These are phyloP conservation scores for Neotoma lepida DNA, from an alignment of 2,113 vertebrate genomes.

Conservation along the genomic window DNA sequence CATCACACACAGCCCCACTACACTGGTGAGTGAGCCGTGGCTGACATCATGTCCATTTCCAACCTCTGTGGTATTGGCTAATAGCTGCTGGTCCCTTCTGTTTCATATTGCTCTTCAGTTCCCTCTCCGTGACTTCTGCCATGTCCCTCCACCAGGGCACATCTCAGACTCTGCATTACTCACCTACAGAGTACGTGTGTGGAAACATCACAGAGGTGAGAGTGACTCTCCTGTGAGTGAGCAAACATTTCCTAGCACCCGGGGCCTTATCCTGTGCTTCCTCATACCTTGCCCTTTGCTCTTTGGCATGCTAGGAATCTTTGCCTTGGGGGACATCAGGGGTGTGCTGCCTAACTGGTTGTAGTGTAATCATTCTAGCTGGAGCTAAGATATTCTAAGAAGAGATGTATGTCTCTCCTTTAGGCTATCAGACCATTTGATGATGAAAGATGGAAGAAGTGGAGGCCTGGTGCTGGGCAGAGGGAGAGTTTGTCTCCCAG, in stretches of 20 bases:
- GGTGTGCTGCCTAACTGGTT: background rate
- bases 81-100: background rate
- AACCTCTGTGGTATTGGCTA: background rate
- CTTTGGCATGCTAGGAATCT: background rate
- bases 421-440: background rate
- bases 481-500: background rate
- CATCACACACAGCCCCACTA: background rate
- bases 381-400: background rate
- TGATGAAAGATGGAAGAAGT: background rate
- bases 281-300: background rate
- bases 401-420: background rate
- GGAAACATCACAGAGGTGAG: background rate
- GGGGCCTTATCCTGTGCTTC: background rate
- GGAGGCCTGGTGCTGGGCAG: background rate
- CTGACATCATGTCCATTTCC: background rate
- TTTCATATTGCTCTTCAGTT: background rate
- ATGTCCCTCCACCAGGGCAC: background rate
- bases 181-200: background rate
- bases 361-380: background rate
- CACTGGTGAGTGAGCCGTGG: background rate
- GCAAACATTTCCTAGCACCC: background rate
- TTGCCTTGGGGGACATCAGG: background rate
- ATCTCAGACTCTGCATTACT: background rate
- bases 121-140: background rate
- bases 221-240: background rate